A percentile compares a stretch with the other conserved stretches of the same genome.
phyloP scores from a whole-genome alignment of 2,888 invertebrate genomes.

The Willowsia nigromaculata region DNA sequence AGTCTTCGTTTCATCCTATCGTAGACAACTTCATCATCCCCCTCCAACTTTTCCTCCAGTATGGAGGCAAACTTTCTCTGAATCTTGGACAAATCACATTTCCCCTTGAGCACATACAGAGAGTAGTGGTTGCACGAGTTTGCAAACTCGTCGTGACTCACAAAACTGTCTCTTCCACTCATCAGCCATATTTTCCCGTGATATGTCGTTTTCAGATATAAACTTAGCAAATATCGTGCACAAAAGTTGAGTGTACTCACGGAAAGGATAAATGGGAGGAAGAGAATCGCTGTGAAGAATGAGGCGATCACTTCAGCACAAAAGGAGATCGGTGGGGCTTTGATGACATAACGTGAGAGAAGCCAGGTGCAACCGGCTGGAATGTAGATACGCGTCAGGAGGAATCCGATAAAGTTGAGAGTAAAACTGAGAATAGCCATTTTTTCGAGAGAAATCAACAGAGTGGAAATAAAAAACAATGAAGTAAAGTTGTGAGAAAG shows the following conservation, averaged over 20 bases:
- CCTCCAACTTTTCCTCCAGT: slow-evolving; percentile 51
- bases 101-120: slow-evolving; percentile 75
- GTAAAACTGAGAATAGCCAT: slow-evolving; percentile 58
- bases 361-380: slow-evolving; percentile 73
- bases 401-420: slow-evolving; percentile 41
- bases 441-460: not conserved
- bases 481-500: not conserved
- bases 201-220: slow-evolving; percentile 47
- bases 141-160: slow-evolving; percentile 71
- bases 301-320: slow-evolving; percentile 72
- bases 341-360: slow-evolving; percentile 71
- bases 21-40: slow-evolving; percentile 68
- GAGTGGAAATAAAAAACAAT: not conserved
- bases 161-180: slow-evolving; percentile 70
- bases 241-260: slow-evolving; percentile 59
- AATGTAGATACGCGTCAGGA: slow-evolving; percentile 68
- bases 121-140: slow-evolving; percentile 77
- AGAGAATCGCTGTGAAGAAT: slow-evolving; percentile 67
- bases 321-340: slow-evolving; percentile 74
- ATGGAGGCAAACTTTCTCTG: slow-evolving; percentile 66
- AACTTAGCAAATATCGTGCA: slow-evolving; percentile 33
- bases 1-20: slow-evolving; percentile 74
- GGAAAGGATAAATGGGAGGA: slow-evolving; percentile 66
- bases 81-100: slow-evolving; percentile 73
- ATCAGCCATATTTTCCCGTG: slow-evolving; percentile 66